Evolutionary conservation across 2,797 vertebrate genomes (phyloP).

Genomic region (Neosilurus mollespiculum): DNA sequence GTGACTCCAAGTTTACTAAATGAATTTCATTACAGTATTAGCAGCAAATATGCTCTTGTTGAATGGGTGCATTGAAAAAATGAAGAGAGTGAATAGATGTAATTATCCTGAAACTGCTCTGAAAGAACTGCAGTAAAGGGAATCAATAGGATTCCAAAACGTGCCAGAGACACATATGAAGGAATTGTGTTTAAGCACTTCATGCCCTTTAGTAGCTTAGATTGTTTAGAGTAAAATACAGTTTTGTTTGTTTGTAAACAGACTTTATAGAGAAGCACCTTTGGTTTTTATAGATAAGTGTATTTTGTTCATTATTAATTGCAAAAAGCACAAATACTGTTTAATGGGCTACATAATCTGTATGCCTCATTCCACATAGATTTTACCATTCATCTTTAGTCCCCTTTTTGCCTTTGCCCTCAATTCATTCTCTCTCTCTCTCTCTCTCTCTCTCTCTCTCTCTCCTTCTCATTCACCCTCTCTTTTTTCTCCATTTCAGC

Average conservation of each 20-base stretch:
- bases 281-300: background rate
- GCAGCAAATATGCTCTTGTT: conserved; percentile 62
- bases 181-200: conserved; percentile 35
- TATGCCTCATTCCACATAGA: background rate
- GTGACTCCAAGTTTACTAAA: conserved; percentile 72
- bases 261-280: background rate
- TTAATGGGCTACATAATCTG: background rate
- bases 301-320: background rate
- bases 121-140: conserved; percentile 49
- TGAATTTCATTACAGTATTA: conserved; percentile 80
- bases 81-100: conserved; percentile 64
- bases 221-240: background rate
- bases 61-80: conserved; percentile 65
- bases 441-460: background rate
- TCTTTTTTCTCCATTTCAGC: conserved; percentile 22
- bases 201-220: background rate
- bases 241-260: background rate
- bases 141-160: conserved; percentile 48
- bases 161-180: conserved; percentile 38
- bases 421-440: background rate
- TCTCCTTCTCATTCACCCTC: background rate
- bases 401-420: background rate
- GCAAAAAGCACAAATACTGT: background rate
- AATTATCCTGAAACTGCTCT: conserved; percentile 55
- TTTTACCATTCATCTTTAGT: background rate